Conservation (phyloP, 2,888 invertebrate genomes). For the Agrypnus murinus region DNA sequence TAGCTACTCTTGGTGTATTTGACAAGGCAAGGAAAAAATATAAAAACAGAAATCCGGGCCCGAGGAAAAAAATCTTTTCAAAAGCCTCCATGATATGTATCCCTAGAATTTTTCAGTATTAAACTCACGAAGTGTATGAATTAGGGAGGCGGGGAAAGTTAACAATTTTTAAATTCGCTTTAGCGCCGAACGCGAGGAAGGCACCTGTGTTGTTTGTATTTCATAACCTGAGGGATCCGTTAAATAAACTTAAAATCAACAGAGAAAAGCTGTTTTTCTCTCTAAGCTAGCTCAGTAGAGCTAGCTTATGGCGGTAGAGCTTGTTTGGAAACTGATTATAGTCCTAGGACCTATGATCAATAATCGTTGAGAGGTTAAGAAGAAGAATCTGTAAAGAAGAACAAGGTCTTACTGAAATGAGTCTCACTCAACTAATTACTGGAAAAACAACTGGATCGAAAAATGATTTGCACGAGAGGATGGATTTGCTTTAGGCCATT, state of each 20-base stretch:
- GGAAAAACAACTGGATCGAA: too few relatives aligned
- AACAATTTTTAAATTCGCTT: slow-evolving; percentile 38
- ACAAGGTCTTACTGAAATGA: too few relatives aligned
- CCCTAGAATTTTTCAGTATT: slow-evolving; percentile 20
- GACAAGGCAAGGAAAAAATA: slow-evolving; percentile 15
- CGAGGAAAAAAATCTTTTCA: slow-evolving; percentile 16
- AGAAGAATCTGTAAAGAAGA: too few relatives aligned
- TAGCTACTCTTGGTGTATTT: slow-evolving; percentile 9
- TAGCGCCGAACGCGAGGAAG: slow-evolving; percentile 23
- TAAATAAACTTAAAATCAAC: slow-evolving; percentile 47
- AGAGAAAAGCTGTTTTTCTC: slow-evolving; percentile 28
- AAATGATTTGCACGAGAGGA: too few relatives aligned
- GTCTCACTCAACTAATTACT: too few relatives aligned
- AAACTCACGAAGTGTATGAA: slow-evolving; percentile 17
- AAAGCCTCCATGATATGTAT: slow-evolving; percentile 15
- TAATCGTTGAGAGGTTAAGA: too few relatives aligned
- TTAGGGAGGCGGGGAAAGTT: slow-evolving; percentile 7
- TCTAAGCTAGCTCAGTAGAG: too few relatives aligned
- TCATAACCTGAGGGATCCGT: slow-evolving; percentile 36
- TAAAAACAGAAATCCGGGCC: slow-evolving; percentile 15
- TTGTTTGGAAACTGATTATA: too few relatives aligned
- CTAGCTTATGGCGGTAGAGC: too few relatives aligned
- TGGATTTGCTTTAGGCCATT: too few relatives aligned
- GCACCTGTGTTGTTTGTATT: slow-evolving; percentile 50
- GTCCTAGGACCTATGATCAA: too few relatives aligned